Base-by-base conservation (phyloP, 2,113 vertebrate species). In the Hiodon tergisus region DNA sequence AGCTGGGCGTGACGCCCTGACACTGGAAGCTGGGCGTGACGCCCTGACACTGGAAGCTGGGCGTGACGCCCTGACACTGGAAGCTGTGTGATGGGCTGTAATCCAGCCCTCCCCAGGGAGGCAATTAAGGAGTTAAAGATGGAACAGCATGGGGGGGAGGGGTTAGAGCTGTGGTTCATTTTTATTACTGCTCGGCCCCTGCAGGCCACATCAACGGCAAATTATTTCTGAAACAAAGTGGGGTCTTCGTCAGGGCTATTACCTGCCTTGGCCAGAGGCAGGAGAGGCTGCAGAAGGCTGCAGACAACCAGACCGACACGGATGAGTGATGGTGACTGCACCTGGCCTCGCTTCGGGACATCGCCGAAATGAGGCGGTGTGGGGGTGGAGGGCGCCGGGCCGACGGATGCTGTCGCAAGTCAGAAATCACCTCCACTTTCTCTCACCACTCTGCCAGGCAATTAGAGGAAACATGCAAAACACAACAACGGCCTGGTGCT, bases 221-320 rank as follows among this genome's bases (percentile, higher is more conserved):
- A 93, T 93, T 90, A 91, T 92, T 93, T 91, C 90, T 91, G 91
- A 93, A 91, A 92, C 89, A 90, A 91, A 93, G 89, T 91, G 89
- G 90, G 90, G 86, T 82, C 87, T 88, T 90, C 89, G 88, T 93
- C 90, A 92, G 92, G 91, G 85, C 90, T 89, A 90, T 91, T 92
- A 90, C 88, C 91, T 89, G 86, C 81, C 81, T 73, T 87, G 86
- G 85, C 89, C 90, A 82, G 71, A 79, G 82, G 92, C 90, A 80
- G 65, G 81, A 53, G 81, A 8, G 71, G 47, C 76, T 77, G 78
- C 83, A 83, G 84, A 83, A 83, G 86, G 88, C 83, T 83, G 88
- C 84, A 83, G 85, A 85, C 84, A 89, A 85, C 11, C 60, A 67
- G 61, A 78, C 54, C 80, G 69, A 79, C 78, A 74, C 77, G 84